Evolutionary conservation across 2,888 invertebrate species (phyloP).

Genomic region (Andrena minutula): DNA sequence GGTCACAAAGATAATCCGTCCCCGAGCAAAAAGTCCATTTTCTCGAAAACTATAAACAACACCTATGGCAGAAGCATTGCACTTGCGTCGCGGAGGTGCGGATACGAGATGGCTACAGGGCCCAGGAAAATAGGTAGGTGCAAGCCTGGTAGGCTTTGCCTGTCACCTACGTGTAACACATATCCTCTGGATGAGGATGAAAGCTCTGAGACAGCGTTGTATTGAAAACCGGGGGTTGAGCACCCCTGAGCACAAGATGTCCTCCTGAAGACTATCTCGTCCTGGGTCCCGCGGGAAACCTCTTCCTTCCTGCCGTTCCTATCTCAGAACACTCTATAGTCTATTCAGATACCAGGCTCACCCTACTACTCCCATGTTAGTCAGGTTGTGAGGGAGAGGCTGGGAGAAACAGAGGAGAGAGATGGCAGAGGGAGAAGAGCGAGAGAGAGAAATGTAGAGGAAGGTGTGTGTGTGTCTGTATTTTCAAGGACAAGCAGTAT

Average conservation of each 20-base stretch:
- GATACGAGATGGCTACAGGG: slow-evolving; percentile 49
- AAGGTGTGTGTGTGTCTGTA: slow-evolving; percentile 44
- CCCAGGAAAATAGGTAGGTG: slow-evolving; percentile 67
- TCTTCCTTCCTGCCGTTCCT: slow-evolving; percentile 81
- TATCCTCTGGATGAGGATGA: slow-evolving; percentile 66
- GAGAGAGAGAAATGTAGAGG: slow-evolving; percentile 33
- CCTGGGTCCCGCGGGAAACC: slow-evolving; percentile 83
- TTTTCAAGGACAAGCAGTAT: slow-evolving; percentile 75
- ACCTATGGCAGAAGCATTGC: slow-evolving; percentile 40
- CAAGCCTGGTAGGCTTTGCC: slow-evolving; percentile 69
- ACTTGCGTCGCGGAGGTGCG: slow-evolving; percentile 59
- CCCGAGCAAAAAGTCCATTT: slow-evolving; percentile 30
- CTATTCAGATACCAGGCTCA: slow-evolving; percentile 84
- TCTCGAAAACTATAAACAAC: slow-evolving; percentile 46
- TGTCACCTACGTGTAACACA: slow-evolving; percentile 62
- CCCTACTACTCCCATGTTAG: slow-evolving; percentile 77
- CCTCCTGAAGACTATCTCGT: slow-evolving; percentile 84
- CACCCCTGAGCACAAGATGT: slow-evolving; percentile 82
- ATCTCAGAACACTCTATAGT: slow-evolving; percentile 84
- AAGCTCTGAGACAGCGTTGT: slow-evolving; percentile 60
- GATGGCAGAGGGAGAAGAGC: slow-evolving; percentile 27
- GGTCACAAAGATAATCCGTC: background rate
- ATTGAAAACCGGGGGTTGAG: slow-evolving; percentile 76
- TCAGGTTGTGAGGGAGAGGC: slow-evolving; percentile 71
- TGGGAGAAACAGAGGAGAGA: slow-evolving; percentile 55